Evolutionary conservation across 2,113 vertebrate genomes (phyloP), one percentile per base, ranked within the genome.

Genomic region (Psittacara wagleri): DNA sequence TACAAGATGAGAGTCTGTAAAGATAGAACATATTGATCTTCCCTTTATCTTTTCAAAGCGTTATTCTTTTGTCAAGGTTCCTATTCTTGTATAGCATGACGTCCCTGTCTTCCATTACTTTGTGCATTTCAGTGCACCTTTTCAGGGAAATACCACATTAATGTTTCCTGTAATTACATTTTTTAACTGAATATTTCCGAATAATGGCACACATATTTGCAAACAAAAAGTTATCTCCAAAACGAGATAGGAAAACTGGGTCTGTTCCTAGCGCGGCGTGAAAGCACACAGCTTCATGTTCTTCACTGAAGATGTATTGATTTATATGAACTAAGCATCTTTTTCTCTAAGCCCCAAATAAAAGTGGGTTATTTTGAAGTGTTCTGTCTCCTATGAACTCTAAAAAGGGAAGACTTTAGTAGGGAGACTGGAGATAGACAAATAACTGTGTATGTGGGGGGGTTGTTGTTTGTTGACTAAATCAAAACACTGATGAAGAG

Each of bases 1-100:
- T 96, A 62, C 86, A 73, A 67, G 91, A 97, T 95, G 94, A 94
- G 94, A 75, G 86, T 72, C 92, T 89, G 1, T 59, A 49, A 94
- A 94, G 94, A 89, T 85, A 74, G 91, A 93, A 94, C 70, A 54
- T 93, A 97, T 95, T 95, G 95, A 96, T 97, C 83, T 96, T 95
- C 73, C 91, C 90, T 96, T 95, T 92, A 96, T 94, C 92, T 95
- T 90, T 95, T 94, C 88, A 96, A 94, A 94, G 95, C 83, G 33
- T 84, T 92, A 31, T 62, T 86, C 95, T 82, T 91, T 96, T 96
- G 86, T 95, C 69, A 82, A 62, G 48, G 10, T 59, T 95, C 94
- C 88, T 93, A 2, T n/a, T 67, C 94, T 76, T 91, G 41, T 93
- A 31, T 72, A 62, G 37, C 17, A 0, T 16, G 35, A 61, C 41